A percentile compares a stretch with the other conserved stretches of the same genome.
These are phyloP conservation scores for Acronicta aceris DNA, from an alignment of 2,888 invertebrate genomes.

Conservation along the genomic window DNA sequence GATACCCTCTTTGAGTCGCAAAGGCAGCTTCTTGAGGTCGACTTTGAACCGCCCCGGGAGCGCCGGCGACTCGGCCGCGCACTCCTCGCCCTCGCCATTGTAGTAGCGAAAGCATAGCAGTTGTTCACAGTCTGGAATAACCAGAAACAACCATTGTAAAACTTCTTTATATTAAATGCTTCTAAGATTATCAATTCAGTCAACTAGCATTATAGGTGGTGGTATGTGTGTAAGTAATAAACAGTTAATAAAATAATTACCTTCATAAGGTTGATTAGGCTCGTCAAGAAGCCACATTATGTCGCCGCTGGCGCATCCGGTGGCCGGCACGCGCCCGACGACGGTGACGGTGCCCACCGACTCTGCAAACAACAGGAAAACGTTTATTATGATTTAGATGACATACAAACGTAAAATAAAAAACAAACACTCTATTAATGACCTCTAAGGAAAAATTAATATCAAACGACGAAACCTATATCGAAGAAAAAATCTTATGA, in stretches of 20 bases:
- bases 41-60: constrained; percentile 85
- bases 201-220: not conserved
- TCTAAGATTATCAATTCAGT: not conserved
- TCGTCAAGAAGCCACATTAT: constrained; percentile 93
- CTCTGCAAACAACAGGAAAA: constrained; percentile 75
- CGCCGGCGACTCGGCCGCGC: constrained; percentile 90
- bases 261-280: constrained; percentile 90
- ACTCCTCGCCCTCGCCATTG: constrained; percentile 90
- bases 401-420: constrained; percentile 2
- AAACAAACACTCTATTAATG: constrained; percentile 15
- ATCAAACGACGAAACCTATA: constrained; percentile 3
- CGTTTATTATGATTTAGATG: constrained; percentile 13
- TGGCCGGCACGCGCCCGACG: constrained; percentile 87
- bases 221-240: constrained; percentile 20
- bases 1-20: constrained; percentile 87
- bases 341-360: constrained; percentile 74
- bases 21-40: constrained; percentile 89
- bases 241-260: constrained; percentile 72
- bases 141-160: constrained; percentile 6
- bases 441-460: constrained; percentile 17
- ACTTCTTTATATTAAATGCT: not conserved
- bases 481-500: constrained; percentile 23
- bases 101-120: constrained; percentile 92
- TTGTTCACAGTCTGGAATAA: constrained; percentile 91
- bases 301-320: constrained; percentile 89